Conservation (phyloP, 2,888 invertebrate species). For the Didymodactylos carnosus region DNA sequence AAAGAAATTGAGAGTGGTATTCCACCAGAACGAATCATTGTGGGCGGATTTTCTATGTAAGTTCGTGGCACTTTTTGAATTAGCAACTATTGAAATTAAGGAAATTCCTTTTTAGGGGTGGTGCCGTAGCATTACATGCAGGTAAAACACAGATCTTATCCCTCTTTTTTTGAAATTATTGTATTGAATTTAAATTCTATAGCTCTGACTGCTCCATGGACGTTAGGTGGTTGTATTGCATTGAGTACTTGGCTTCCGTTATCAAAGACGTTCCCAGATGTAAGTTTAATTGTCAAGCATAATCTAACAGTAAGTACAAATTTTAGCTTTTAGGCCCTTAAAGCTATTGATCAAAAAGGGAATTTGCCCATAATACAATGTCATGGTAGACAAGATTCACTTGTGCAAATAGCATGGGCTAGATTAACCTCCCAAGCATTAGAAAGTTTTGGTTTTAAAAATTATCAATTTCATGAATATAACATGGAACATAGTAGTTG, state of each 20-base stretch:
- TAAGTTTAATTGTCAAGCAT: not conserved
- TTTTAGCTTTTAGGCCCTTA: not conserved
- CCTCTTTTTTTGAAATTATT: not conserved
- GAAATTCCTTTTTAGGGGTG: not conserved
- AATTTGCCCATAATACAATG: not conserved
- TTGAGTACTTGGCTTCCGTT: constrained; percentile 88
- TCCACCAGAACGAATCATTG: constrained; percentile 51
- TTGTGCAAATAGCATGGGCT: constrained; percentile 80
- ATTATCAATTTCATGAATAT: constrained; percentile 63
- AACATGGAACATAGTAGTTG: constrained; percentile 70
- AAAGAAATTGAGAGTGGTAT: constrained; percentile 62
- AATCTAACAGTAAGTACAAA: not conserved
- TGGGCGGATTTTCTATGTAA: constrained; percentile 69
- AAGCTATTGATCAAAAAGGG: not conserved
- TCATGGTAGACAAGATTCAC: constrained; percentile 47
- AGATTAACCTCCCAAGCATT: constrained; percentile 67
- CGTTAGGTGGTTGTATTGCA: constrained; percentile 66
- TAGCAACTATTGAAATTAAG: not conserved
- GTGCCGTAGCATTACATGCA: not conserved
- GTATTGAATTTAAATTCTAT: constrained; percentile 36
- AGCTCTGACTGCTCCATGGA: constrained; percentile 59
- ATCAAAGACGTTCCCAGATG: constrained; percentile 42
- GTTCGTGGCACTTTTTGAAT: not conserved
- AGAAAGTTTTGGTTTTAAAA: constrained; percentile 40
- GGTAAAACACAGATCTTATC: not conserved